Evolutionary conservation across 1,140 invertebrate genomes (phyloP), one percentile per base, ranked within the genome.

Genomic region (Gonatopus flavifemur): DNA sequence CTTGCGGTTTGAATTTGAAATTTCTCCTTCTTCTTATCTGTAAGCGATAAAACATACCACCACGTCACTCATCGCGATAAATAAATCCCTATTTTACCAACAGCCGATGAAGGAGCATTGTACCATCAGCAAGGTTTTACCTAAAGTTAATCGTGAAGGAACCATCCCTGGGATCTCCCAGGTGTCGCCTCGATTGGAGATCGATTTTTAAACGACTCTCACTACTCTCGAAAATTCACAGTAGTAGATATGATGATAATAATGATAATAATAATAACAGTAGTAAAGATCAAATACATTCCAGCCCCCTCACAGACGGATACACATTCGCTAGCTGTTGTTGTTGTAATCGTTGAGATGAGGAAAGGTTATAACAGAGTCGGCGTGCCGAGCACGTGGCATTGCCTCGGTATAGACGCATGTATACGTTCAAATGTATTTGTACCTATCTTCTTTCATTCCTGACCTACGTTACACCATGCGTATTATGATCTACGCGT

Each of bases 181-280:
- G n/a, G n/a, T n/a, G n/a, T n/a, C n/a, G n/a, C n/a, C n/a, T n/a
- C n/a, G n/a, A n/a, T n/a, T n/a, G n/a, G n/a, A n/a, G n/a, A n/a
- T n/a, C n/a, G n/a, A n/a, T n/a, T n/a, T n/a, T n/a, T n/a, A 6
- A 12, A 13, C 13, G 28, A 39, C 19, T 25, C n/a, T 42, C 38
- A 15, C n/a, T 22, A 18, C 12, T 16, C 13, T n/a, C 30, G 51
- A 51, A 49, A 57, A 52, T n/a, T n/a, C 49, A 32, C 54, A 60
- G 52, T 57, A 68, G 58, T 59, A 67, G 64, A 58, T 65, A 69
- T 66, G 70, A 69, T 67, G 72, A 73, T 64, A 72, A 71, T 68
- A 64, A 67, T 67, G 72, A 69, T n/a, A 67, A 66, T 61, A 66
- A 69, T 66, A 71, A 69, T 67, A 73, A 73, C 65, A 72, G 70